Conservation (phyloP, 2,888 invertebrate species). For the Ctenicera cuprea region DNA sequence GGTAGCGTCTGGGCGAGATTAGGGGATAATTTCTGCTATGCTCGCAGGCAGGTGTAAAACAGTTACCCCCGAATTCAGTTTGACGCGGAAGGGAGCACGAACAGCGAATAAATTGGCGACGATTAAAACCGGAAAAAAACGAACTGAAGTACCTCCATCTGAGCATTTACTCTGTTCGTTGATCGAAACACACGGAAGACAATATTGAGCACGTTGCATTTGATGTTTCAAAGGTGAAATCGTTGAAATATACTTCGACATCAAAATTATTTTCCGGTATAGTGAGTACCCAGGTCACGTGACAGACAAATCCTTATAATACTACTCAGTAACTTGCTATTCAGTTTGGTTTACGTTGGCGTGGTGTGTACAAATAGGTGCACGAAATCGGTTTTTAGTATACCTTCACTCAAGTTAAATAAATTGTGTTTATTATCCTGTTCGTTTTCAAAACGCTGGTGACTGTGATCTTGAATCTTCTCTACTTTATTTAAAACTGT, state of each 20-base stretch:
- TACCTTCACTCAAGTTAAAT: conserved; percentile 20
- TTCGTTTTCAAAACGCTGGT: conserved; percentile 33
- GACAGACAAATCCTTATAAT: conserved; percentile 55
- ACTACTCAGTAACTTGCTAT: conserved; percentile 54
- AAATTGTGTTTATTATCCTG: conserved; percentile 12
- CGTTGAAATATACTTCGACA: conserved; percentile 23
- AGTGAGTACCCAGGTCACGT: conserved; percentile 53
- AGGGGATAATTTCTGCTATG: not conserved
- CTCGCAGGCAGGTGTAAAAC: conserved; percentile 14
- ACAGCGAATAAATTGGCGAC: not conserved
- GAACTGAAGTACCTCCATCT: conserved; percentile 42
- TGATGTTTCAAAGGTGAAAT: conserved; percentile 27
- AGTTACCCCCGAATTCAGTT: conserved; percentile 16
- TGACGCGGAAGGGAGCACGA: not conserved
- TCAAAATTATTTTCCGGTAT: conserved; percentile 49
- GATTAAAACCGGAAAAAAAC: conserved; percentile 45
- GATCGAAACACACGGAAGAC: conserved; percentile 46
- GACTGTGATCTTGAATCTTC: conserved; percentile 47
- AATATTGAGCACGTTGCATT: conserved; percentile 36
- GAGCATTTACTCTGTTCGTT: conserved; percentile 46
- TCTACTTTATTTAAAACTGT: conserved; percentile 44
- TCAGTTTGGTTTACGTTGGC: conserved; percentile 53
- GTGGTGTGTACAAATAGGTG: conserved; percentile 47
- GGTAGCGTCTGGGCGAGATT: not conserved
- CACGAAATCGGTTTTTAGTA: conserved; percentile 32